Conservation (phyloP, 2,113 vertebrate genomes). For the Brachyhypopomus occidentalis region DNA sequence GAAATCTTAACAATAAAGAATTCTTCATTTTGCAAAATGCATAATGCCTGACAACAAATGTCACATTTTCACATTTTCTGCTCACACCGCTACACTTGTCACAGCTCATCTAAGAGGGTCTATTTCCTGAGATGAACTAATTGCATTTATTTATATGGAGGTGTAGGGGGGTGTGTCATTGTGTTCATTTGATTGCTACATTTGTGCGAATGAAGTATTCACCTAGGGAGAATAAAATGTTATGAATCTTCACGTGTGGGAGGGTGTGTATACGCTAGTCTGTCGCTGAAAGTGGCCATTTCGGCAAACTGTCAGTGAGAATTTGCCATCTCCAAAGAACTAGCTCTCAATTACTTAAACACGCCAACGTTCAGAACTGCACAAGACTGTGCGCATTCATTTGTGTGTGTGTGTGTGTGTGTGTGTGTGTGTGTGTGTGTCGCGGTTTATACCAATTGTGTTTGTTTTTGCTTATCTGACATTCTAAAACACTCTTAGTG, state of each 20-base stretch:
- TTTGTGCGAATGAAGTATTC: neutral
- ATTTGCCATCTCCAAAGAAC: slow-evolving; percentile 70
- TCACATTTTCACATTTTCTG: neutral
- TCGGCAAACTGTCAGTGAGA: slow-evolving; percentile 62
- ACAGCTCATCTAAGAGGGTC: no score
- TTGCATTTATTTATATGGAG: no score
- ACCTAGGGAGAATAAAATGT: neutral
- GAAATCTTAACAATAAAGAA: neutral
- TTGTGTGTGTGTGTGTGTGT: slow-evolving; percentile 12
- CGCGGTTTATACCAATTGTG: slow-evolving; percentile 29
- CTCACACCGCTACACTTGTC: no score
- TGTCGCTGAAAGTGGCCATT: slow-evolving; percentile 72
- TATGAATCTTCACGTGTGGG: neutral
- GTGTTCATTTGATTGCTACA: no score
- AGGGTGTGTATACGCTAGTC: slow-evolving; percentile 61
- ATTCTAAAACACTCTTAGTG: slow-evolving; percentile 51
- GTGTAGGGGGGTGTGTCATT: no score
- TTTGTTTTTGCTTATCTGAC: slow-evolving; percentile 59
- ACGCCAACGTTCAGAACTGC: slow-evolving; percentile 52
- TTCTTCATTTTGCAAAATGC: neutral
- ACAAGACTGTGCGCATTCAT: slow-evolving; percentile 24
- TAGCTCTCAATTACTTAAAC: slow-evolving; percentile 69
- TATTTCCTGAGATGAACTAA: no score
- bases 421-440: slow-evolving; percentile 16
- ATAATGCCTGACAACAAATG: neutral